These are phyloP conservation scores for Xenus cinereus DNA, from an alignment of 2,113 vertebrate genomes.

Conservation along the genomic window DNA sequence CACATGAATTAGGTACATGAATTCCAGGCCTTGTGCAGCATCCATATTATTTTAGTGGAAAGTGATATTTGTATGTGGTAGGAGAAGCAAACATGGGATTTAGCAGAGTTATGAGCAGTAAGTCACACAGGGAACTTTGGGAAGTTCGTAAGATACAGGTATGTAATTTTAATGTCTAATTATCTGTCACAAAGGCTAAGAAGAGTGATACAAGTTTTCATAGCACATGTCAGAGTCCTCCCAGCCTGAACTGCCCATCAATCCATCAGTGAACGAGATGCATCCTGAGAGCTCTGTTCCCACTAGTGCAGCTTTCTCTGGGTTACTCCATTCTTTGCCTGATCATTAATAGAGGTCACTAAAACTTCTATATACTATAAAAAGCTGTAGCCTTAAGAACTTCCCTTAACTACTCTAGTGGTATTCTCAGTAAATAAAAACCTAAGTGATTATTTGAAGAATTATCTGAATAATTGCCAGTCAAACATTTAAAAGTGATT, in stretches of 20 bases:
- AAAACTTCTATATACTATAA: background rate
- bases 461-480: slow-evolving; percentile 16
- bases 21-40: background rate
- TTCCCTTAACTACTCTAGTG: background rate
- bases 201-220: slow-evolving; percentile 69
- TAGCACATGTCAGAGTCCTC: slow-evolving; percentile 64
- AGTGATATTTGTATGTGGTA: background rate
- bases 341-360: background rate
- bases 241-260: slow-evolving; percentile 48
- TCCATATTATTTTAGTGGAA: background rate
- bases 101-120: background rate
- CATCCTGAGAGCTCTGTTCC: slow-evolving; percentile 53
- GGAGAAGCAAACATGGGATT: background rate
- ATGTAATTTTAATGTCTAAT: slow-evolving; percentile 23
- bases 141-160: background rate
- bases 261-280: slow-evolving; percentile 69
- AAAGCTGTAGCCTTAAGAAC: background rate
- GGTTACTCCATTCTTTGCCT: background rate
- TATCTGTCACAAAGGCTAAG: slow-evolving; percentile 71
- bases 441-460: background rate
- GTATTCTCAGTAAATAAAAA: background rate
- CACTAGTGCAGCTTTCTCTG: slow-evolving; percentile 2
- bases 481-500: background rate
- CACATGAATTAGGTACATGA: background rate
- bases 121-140: background rate